Base-by-base conservation (phyloP, 2,888 invertebrate species). In the Cecidostiba fungosa region DNA sequence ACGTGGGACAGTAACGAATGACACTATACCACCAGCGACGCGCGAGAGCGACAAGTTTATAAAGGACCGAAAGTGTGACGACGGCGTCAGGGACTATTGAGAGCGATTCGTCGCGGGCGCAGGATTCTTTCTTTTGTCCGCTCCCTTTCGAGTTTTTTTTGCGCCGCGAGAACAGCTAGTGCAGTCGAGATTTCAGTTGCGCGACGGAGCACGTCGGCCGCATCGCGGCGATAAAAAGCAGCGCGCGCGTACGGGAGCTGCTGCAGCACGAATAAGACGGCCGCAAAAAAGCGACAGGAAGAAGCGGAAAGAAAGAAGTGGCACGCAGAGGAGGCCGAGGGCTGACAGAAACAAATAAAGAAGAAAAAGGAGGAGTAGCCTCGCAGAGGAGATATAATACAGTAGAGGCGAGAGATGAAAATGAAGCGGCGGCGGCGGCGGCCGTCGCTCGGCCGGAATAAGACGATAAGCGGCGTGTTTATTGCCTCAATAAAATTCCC, bases 381-480 rank as follows among this genome's bases (percentile, higher is more conserved):
- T 1, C 43, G 10, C 47, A 43, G 47, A 39, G 59, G 50, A 59
- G 32, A 26, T 29, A n/a, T 3, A 47, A 19, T 39, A 77, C 23
- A 32, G 50, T 36, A 29, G 59, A 39, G 54, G 39, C n/a, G 39
- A 50, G n/a, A 19, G 77, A 77, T 78, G 77, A 84, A 86, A 86
- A 86, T 76, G 82, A 86, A 82, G 74, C 39, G 66, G 50, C 82
- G 72, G 50, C 3, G 16, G 47, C 50, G 78, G 74, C 39, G 72
- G 50, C 82, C 78, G 54, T 23, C 54, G 50, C 54, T 16, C 26
- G 77, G 26, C 69, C 23, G 43, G 54, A 78, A 82, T 82, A 78
- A 82, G 77, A 70, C 79, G 82, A 86, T 86, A 76, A 82, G 82
- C 86, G 82, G 50, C 26, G 79, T 82, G 82, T 85, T 86, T 86